Conservation (phyloP, 2,113 vertebrate genomes). For the Sinocyclocheilus maitianheensis region DNA sequence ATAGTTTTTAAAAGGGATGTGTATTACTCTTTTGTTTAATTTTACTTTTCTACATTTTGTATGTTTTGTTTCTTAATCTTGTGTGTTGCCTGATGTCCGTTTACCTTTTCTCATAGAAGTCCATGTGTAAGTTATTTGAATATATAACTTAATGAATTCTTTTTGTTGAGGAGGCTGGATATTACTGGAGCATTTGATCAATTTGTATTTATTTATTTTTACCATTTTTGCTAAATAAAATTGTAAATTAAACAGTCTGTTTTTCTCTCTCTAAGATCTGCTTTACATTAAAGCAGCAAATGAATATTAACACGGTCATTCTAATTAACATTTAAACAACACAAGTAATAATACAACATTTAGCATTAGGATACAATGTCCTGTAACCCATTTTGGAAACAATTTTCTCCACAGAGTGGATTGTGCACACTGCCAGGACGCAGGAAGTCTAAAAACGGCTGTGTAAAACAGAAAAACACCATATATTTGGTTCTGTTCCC, state of each 20-base stretch:
- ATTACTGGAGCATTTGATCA: conserved; percentile 86
- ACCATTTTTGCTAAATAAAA: conserved; percentile 93
- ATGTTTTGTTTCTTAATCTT: conserved; percentile 61
- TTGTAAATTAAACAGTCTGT: conserved; percentile 67
- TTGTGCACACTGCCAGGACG: background rate
- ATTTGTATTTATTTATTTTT: conserved; percentile 96
- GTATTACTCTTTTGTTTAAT: conserved; percentile 45
- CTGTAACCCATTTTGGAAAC: conserved; percentile 1
- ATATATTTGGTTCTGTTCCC: background rate
- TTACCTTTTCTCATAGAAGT: conserved; percentile 76
- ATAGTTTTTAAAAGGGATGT: conserved; percentile 58
- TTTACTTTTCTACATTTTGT: conserved; percentile 58
- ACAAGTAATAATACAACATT: background rate
- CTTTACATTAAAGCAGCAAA: background rate
- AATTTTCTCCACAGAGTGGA: background rate
- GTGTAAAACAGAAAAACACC: background rate
- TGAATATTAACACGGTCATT: background rate
- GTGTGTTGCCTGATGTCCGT: conserved; percentile 68
- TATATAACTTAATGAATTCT: conserved; percentile 71
- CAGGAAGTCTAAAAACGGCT: background rate
- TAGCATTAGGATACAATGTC: background rate
- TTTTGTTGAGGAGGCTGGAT: conserved; percentile 69
- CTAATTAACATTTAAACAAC: background rate
- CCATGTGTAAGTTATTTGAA: conserved; percentile 83
- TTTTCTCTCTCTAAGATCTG: background rate